Evolutionary conservation across 2,888 invertebrate genomes (phyloP).

Genomic region (Euproctis similis): DNA sequence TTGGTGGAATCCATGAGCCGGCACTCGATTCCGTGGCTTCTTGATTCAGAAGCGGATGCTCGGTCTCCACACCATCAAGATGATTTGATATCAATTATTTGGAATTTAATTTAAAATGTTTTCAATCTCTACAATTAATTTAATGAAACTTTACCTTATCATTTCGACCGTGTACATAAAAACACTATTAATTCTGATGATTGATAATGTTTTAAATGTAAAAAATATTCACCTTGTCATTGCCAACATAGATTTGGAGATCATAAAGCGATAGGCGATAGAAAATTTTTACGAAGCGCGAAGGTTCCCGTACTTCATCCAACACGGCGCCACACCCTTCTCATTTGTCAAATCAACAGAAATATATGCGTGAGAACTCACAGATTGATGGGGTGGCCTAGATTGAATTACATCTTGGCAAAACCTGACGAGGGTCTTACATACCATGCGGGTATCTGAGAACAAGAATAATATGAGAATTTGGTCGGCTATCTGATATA

Average conservation of each 20-base stretch:
- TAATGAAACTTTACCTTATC: too few species aligned
- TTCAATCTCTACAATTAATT: too few species aligned
- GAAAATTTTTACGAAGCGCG: slow-evolving; percentile 39
- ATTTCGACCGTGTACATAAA: too few species aligned
- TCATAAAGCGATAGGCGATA: slow-evolving; percentile 39
- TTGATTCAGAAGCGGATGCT: too few species aligned
- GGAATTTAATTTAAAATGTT: too few species aligned
- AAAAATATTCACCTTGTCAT: slow-evolving; percentile 4
- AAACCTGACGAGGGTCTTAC: slow-evolving; percentile 71
- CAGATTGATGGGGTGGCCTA: slow-evolving; percentile 73
- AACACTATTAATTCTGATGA: too few species aligned
- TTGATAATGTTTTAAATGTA: too few species aligned
- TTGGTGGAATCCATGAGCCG: too few species aligned
- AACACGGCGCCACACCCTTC: slow-evolving; percentile 58
- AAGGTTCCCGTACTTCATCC: slow-evolving; percentile 44
- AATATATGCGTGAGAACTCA: slow-evolving; percentile 73
- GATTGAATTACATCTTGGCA: slow-evolving; percentile 73
- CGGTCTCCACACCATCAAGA: too few species aligned
- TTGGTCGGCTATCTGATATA: slow-evolving; percentile 43
- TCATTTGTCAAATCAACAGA: slow-evolving; percentile 76
- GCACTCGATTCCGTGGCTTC: too few species aligned
- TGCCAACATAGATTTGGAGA: slow-evolving; percentile 5
- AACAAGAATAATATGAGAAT: slow-evolving; percentile 62
- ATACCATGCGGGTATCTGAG: slow-evolving; percentile 53
- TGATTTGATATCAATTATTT: too few species aligned